Conservation (phyloP, 35 echinoderm and acorn worm species). For the Amphiura filiformis region DNA sequence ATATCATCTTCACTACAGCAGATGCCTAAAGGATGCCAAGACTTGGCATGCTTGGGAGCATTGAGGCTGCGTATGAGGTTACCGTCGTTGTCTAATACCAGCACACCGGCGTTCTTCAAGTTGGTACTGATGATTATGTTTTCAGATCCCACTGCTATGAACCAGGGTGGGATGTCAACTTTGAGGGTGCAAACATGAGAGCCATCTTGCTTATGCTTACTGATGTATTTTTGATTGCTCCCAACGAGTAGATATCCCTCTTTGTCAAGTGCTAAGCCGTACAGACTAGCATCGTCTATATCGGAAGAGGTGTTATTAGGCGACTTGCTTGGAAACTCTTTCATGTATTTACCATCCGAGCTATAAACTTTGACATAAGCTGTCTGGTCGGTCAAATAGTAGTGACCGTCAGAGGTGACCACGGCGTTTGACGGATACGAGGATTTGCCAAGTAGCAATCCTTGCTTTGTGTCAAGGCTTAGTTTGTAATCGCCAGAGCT, state of each 20-base stretch:
- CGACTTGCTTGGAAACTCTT: not conserved
- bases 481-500: not conserved
- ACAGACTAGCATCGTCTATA: not conserved
- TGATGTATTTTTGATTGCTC: not conserved
- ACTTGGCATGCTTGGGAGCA: not conserved
- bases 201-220: not conserved
- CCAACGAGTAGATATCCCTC: not conserved
- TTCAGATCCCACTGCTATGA: not conserved
- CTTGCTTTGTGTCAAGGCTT: not conserved
- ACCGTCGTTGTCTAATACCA: not conserved
- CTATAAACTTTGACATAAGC: not conserved
- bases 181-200: not conserved
- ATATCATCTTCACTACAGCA: not conserved
- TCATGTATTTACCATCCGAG: not conserved
- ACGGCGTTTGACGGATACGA: not conserved
- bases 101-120: not conserved
- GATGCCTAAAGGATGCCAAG: not conserved
- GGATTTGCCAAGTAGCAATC: not conserved
- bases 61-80: not conserved
- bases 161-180: not conserved
- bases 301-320: not conserved
- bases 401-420: not conserved
- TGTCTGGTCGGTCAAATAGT: not conserved
- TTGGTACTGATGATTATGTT: not conserved
- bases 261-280: not conserved